These are phyloP conservation scores for Ageneiosus marmoratus DNA, from an alignment of 2,113 vertebrate genomes.

Conservation along the genomic window DNA sequence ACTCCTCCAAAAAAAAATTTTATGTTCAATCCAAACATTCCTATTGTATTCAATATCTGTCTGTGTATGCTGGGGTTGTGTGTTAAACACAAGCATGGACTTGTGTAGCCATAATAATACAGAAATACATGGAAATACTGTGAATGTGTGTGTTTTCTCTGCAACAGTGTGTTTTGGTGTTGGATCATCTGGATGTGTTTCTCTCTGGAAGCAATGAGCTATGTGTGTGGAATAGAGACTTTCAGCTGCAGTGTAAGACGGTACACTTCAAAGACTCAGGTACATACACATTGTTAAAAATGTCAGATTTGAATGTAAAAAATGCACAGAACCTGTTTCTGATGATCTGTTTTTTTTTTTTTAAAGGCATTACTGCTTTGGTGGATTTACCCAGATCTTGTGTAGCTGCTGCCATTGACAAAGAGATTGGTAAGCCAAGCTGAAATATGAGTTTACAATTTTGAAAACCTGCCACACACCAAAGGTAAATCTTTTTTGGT, in stretches of 20 bases:
- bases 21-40: background rate
- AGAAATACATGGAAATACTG: background rate
- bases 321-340: background rate
- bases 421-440: slow-evolving; percentile 78
- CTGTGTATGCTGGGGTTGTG: background rate
- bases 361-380: slow-evolving; percentile 82
- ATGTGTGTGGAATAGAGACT: slow-evolving; percentile 88
- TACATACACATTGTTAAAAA: slow-evolving; percentile 56
- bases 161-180: slow-evolving; percentile 84
- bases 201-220: slow-evolving; percentile 89
- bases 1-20: background rate
- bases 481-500: too few relatives aligned
- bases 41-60: background rate
- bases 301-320: background rate
- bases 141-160: slow-evolving; percentile 32
- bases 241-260: slow-evolving; percentile 86
- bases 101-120: background rate
- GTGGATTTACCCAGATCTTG: slow-evolving; percentile 88
- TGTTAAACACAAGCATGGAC: background rate
- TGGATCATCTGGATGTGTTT: slow-evolving; percentile 83
- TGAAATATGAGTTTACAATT: background rate
- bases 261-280: slow-evolving; percentile 85
- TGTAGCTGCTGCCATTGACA: slow-evolving; percentile 87
- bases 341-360: background rate
- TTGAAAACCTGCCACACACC: background rate